Evolutionary conservation across 2,888 invertebrate species (phyloP).

Genomic region (Eristalinus sepulchralis): DNA sequence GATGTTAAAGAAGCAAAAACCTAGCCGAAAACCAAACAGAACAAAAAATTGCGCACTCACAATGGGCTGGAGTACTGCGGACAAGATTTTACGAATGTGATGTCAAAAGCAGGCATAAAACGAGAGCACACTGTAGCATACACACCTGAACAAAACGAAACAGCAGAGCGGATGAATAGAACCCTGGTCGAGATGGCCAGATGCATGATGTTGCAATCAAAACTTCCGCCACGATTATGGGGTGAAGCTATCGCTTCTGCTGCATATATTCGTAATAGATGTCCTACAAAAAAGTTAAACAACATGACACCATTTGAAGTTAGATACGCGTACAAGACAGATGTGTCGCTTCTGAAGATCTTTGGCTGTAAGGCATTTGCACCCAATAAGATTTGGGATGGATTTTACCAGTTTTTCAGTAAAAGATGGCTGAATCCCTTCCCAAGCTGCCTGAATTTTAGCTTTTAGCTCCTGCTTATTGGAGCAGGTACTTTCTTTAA

Average conservation of each 20-base stretch:
- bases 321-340: not conserved
- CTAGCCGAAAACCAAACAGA: not conserved
- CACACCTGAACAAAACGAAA: not conserved
- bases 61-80: not conserved
- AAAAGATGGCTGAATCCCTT: too few relatives aligned
- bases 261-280: slow-evolving; percentile 6
- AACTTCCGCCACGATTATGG: not conserved
- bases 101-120: not conserved
- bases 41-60: not conserved
- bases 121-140: not conserved
- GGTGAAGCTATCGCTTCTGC: slow-evolving; percentile 4
- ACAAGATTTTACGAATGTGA: not conserved
- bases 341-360: not conserved
- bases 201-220: not conserved
- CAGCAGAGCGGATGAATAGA: not conserved
- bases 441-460: too few relatives aligned
- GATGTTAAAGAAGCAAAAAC: not conserved
- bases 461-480: too few relatives aligned
- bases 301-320: slow-evolving; percentile 1
- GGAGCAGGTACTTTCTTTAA: too few relatives aligned
- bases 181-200: slow-evolving; percentile 16
- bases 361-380: not conserved
- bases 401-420: too few relatives aligned
- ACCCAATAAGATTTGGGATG: too few relatives aligned
- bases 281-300: slow-evolving; percentile 4